Base-by-base conservation (phyloP, 1,140 invertebrate species). In the Drosophila obscura region DNA sequence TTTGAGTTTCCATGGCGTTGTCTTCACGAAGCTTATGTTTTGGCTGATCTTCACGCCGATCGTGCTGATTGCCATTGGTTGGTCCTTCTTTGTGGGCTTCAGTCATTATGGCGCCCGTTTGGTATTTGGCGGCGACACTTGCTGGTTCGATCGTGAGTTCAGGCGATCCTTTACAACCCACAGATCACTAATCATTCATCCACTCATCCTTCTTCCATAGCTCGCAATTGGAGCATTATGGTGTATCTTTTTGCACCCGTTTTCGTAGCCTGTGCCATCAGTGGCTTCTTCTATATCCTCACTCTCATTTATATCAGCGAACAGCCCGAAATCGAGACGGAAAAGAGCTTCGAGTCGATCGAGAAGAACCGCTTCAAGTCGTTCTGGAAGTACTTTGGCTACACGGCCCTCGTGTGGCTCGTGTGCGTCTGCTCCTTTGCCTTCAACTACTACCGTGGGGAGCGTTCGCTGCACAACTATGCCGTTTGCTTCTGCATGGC, bases 101-200 rank as follows among this genome's bases (percentile, higher is more conserved):
- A 82, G 75, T 8, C 64, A 79, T 26, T 68, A 91, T 5, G 77
- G 66, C 1, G n/a, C 65, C 0, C 73, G 75, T 6, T 52, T 69
- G 7, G 73, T 91, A 1, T 80, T 91, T 35, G 90, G 89, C 0
- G 68, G 73, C n/a, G 90, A 91, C 22, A 87, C 75, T 7, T 91
- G 90, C 46, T 91, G 90, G 90, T 91, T 91, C 31, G 90, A 91
- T 84, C 90, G 90, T 91, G 51, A 84, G 90, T 87, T 22, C 6
- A 7, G 7, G 7, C 0, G 4, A 0, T 0, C 7, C 2, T 41
- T 8, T 16, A 26, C 6, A 1, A 1, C 0, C 13, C 15, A 9
- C 9, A 9, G 3, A 2, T 31, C 31, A 9, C 7, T 3, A 9
- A 31, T 31, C 31, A 8, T 24, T n/a, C 50, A 41, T 16, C 16